Percentiles rank a stretch among this genome's conserved stretches.
Evolutionary conservation across 1,140 invertebrate genomes (phyloP).

Genomic region (Tetramorium alpestre): DNA sequence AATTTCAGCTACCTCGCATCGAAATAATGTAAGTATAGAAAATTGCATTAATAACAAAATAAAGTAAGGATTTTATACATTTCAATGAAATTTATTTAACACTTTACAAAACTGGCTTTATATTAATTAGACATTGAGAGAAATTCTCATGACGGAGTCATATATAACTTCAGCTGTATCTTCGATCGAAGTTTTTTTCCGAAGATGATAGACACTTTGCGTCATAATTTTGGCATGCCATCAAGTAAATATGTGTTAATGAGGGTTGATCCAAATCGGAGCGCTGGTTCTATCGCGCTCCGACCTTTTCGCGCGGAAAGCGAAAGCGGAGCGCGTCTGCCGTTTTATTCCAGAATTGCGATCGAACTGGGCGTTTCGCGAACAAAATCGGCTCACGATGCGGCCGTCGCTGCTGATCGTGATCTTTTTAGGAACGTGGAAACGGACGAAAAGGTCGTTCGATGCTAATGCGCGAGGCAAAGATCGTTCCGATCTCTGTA

Average conservation of each 20-base stretch:
- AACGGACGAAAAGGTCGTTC: conserved; percentile 63
- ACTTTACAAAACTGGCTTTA: not conserved
- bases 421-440: conserved; percentile 37
- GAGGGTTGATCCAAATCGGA: not conserved
- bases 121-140: no score
- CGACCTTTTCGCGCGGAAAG: conserved; percentile 47
- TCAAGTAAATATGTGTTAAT: not conserved
- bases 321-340: conserved; percentile 46
- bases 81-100: not conserved
- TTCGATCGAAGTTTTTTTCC: not conserved
- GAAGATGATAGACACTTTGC: not conserved
- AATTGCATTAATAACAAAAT: not conserved
- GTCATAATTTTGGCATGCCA: not conserved
- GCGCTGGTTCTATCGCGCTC: not conserved
- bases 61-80: not conserved
- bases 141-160: not conserved
- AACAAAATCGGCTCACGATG: conserved; percentile 45
- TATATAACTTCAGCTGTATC: not conserved
- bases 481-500: conserved; percentile 43
- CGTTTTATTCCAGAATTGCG: conserved; percentile 31
- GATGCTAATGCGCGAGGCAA: conserved; percentile 65
- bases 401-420: conserved; percentile 40
- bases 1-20: not conserved
- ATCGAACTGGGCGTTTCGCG: not conserved
- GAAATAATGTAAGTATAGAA: not conserved